Evolutionary conservation across 2,797 vertebrate species (phyloP).

Genomic region (Pseudochromis fuscus): DNA sequence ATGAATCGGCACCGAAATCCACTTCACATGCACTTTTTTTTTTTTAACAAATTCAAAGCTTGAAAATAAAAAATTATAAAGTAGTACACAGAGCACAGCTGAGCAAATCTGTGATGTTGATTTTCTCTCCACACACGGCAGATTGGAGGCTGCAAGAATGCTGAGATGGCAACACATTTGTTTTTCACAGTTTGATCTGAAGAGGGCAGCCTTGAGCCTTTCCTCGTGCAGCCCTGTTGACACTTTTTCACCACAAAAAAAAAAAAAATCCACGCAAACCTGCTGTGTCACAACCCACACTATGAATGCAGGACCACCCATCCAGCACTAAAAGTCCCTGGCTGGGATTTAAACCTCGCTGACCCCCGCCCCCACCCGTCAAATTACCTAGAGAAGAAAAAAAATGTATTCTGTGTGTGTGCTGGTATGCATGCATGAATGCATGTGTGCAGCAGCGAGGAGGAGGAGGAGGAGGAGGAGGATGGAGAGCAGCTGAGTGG

Average conservation of each 20-base stretch:
- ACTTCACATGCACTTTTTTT: background rate
- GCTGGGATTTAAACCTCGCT: slow-evolving; percentile 62
- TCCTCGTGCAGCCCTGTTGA: slow-evolving; percentile 49
- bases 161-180: slow-evolving; percentile 36
- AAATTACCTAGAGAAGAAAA: slow-evolving; percentile 69
- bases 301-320: slow-evolving; percentile 84
- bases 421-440: slow-evolving; percentile 45
- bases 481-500: slow-evolving; percentile 52
- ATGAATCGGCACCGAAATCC: background rate
- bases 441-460: slow-evolving; percentile 30
- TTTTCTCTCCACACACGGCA: slow-evolving; percentile 1
- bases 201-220: slow-evolving; percentile 90
- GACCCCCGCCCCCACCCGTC: slow-evolving; percentile 76
- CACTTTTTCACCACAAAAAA: slow-evolving; percentile 64
- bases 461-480: slow-evolving; percentile 32
- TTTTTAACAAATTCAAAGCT: background rate
- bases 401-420: slow-evolving; percentile 65
- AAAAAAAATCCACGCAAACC: slow-evolving; percentile 66
- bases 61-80: too few species aligned
- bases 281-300: slow-evolving; percentile 78
- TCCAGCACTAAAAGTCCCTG: slow-evolving; percentile 71
- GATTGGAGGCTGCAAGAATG: background rate
- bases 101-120: background rate
- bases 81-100: too few species aligned
- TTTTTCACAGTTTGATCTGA: slow-evolving; percentile 70